A percentile compares a stretch with the other conserved stretches of the same genome.
phyloP scores from a whole-genome alignment of 2,797 vertebrate genomes.

The Epinephelus awoara region DNA sequence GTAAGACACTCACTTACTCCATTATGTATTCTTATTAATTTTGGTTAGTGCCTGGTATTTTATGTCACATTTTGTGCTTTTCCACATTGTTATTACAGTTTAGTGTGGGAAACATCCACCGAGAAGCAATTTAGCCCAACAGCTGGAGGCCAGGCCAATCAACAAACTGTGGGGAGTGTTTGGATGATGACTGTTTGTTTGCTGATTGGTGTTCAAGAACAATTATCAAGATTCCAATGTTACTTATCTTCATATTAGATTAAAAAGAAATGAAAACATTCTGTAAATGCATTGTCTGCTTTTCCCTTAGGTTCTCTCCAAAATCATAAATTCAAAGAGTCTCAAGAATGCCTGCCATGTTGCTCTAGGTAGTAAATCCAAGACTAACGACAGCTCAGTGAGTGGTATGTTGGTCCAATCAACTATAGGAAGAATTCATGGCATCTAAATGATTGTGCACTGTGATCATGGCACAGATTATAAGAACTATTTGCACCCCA shows the following conservation, averaged over 20 bases:
- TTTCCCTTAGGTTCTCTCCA: background rate
- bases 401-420: background rate
- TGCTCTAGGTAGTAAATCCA: background rate
- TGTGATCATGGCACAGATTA: constrained; percentile 21
- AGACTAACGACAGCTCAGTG: background rate
- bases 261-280: background rate
- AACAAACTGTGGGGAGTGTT: background rate
- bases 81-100: background rate
- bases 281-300: background rate
- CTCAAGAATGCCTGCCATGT: background rate
- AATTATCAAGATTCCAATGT: background rate
- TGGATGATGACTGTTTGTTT: constrained; percentile 12
- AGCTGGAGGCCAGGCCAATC: constrained; percentile 13
- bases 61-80: background rate
- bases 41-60: background rate
- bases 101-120: background rate
- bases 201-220: background rate
- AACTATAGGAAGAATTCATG: background rate
- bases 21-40: too few species aligned
- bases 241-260: background rate
- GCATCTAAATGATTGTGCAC: background rate
- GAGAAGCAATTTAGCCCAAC: constrained; percentile 16
- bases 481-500: background rate
- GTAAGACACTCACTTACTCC: background rate
- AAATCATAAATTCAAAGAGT: background rate